Conservation (phyloP, 2,888 invertebrate genomes). For the Deroplatys truncata region DNA sequence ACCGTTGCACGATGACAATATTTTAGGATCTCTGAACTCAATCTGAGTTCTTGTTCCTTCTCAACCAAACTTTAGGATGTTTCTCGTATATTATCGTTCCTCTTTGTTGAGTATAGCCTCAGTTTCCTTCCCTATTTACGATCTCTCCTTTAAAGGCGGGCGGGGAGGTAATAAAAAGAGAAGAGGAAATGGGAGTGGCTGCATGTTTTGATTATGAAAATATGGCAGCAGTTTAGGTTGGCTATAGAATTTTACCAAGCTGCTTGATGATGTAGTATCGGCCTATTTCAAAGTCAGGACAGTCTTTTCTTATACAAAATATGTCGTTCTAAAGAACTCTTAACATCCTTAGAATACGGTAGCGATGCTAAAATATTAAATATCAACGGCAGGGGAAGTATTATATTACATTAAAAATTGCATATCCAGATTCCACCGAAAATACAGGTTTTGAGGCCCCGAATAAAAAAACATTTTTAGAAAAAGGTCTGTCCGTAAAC, state of each 20-base stretch:
- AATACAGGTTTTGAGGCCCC: no score
- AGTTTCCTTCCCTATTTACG: background rate
- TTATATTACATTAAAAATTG: no score
- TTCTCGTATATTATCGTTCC: background rate
- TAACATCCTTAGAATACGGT: background rate
- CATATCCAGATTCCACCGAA: no score
- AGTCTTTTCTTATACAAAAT: background rate
- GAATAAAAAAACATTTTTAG: no score
- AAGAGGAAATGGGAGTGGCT: background rate
- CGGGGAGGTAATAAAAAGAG: background rate
- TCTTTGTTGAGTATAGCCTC: background rate
- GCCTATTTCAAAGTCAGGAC: background rate
- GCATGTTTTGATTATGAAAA: slow-evolving; percentile 19
- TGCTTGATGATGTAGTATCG: background rate
- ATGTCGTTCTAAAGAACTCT: background rate
- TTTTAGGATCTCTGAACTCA: background rate
- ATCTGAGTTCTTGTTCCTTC: background rate
- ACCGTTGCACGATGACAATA: background rate
- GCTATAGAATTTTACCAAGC: background rate
- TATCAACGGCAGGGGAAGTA: no score
- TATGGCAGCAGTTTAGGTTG: background rate
- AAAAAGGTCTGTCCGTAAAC: no score
- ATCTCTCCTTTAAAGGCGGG: background rate
- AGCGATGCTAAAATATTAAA: background rate
- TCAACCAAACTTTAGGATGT: background rate